Evolutionary conservation across 1,140 invertebrate genomes (phyloP).

Genomic region (Hormaphis cornu): DNA sequence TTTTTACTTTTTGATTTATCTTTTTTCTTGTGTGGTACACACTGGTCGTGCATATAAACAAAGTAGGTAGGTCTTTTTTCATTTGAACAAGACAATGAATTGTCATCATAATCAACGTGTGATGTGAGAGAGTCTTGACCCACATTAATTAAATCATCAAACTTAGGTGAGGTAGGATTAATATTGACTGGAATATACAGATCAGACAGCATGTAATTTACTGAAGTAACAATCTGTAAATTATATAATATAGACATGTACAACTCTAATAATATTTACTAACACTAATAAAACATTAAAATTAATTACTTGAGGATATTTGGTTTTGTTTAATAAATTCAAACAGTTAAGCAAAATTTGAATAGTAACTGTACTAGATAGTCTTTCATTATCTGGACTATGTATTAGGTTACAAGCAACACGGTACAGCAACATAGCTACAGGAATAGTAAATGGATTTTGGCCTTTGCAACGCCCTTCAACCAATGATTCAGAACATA

Average conservation of each 20-base stretch:
- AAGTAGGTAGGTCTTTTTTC: not conserved
- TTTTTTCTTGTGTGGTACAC: constrained; percentile 8
- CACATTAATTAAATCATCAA: constrained; percentile 46
- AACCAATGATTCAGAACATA: constrained; percentile 52
- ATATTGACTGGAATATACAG: constrained; percentile 67
- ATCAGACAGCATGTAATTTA: constrained; percentile 78
- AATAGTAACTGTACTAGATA: constrained; percentile 61
- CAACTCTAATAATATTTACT: not conserved
- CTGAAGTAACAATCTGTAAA: constrained; percentile 68
- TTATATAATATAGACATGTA: not conserved
- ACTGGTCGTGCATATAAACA: constrained; percentile 4
- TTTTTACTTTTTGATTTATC: not conserved
- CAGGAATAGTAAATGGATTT: constrained; percentile 85
- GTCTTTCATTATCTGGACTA: constrained; percentile 44
- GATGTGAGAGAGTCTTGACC: constrained; percentile 40
- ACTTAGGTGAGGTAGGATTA: constrained; percentile 54
- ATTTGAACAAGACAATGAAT: not conserved
- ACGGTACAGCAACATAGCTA: constrained; percentile 78
- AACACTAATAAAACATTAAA: not conserved
- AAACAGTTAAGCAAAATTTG: constrained; percentile 60
- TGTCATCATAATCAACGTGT: constrained; percentile 28
- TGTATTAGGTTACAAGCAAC: constrained; percentile 75
- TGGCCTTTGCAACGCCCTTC: constrained; percentile 53
- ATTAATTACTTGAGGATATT: constrained; percentile 59
- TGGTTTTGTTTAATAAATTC: constrained; percentile 60